Evolutionary conservation across 1,140 invertebrate genomes (phyloP).

Genomic region (Ridgeia piscesae): DNA sequence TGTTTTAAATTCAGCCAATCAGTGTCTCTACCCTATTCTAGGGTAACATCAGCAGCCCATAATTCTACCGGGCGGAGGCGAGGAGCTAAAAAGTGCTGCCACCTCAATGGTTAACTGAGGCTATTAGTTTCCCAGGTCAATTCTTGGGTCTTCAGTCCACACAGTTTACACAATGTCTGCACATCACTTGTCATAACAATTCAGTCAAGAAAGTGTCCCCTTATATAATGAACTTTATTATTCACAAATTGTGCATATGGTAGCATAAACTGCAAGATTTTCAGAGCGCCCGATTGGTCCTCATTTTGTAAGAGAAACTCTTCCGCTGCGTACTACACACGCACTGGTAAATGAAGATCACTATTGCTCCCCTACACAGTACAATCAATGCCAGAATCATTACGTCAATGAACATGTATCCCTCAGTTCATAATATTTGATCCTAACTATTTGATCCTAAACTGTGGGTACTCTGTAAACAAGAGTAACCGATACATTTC

Average conservation of each 20-base stretch:
- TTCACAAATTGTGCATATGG: slow-evolving; percentile 5
- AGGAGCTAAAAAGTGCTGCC: no score
- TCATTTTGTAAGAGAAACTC: not conserved
- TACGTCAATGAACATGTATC: not conserved
- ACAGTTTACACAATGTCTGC: no score
- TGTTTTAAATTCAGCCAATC: no score
- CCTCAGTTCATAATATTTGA: not conserved
- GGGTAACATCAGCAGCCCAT: no score
- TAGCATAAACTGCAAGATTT: not conserved
- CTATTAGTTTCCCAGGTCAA: no score
- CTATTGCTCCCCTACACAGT: not conserved
- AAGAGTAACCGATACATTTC: not conserved
- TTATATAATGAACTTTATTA: slow-evolving; percentile 7
- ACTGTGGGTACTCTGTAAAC: not conserved
- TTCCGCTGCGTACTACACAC: not conserved
- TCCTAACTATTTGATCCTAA: not conserved
- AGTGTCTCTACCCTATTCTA: no score
- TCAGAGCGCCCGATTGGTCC: not conserved
- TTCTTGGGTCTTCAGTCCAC: no score
- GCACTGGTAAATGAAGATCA: not conserved
- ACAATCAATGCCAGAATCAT: not conserved
- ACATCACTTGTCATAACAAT: not conserved
- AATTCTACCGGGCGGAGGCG: no score
- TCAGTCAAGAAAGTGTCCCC: not conserved
- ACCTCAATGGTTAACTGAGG: no score